These are phyloP conservation scores for Ectobius pallidus DNA, from an alignment of 2,888 invertebrate genomes.

Conservation along the genomic window DNA sequence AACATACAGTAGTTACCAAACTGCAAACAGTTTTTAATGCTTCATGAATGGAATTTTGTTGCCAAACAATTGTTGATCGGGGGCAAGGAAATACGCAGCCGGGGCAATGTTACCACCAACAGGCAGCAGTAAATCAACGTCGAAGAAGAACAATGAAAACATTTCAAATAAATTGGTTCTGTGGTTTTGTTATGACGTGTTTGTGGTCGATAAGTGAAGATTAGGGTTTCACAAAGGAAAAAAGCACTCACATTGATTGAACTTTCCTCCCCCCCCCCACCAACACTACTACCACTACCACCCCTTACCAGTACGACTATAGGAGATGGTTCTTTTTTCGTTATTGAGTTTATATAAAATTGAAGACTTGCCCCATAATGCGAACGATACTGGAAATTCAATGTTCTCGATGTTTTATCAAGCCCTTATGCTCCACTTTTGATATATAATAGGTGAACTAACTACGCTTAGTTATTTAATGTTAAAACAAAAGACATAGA, in stretches of 20 bases:
- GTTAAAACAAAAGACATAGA: too few relatives aligned
- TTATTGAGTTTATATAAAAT: slow-evolving; percentile 35
- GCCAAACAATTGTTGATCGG: too few relatives aligned
- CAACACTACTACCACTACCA: not conserved
- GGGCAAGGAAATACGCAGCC: slow-evolving; percentile 1
- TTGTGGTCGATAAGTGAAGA: slow-evolving; percentile 33
- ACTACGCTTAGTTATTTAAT: too few relatives aligned
- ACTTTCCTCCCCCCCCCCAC: not conserved
- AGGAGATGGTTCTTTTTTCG: slow-evolving; percentile 24
- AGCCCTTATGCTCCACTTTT: too few relatives aligned
- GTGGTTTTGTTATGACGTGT: slow-evolving; percentile 41
- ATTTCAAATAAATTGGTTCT: slow-evolving; percentile 39
- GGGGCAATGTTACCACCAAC: not conserved
- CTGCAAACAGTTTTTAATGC: too few relatives aligned
- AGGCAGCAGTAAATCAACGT: slow-evolving; percentile 32
- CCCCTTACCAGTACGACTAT: not conserved
- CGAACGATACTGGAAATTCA: too few relatives aligned
- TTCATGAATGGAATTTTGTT: too few relatives aligned
- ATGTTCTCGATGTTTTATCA: too few relatives aligned
- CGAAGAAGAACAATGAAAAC: slow-evolving; percentile 40
- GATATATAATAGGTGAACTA: too few relatives aligned
- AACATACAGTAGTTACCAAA: too few relatives aligned
- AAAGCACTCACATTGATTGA: slow-evolving; percentile 43
- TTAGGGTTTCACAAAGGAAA: slow-evolving; percentile 26
- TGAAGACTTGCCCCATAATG: slow-evolving; percentile 1